These are phyloP conservation scores for Umimayanthus chanpuru DNA, from an alignment of 92 coral and sea anemone genomes.

Conservation along the genomic window DNA sequence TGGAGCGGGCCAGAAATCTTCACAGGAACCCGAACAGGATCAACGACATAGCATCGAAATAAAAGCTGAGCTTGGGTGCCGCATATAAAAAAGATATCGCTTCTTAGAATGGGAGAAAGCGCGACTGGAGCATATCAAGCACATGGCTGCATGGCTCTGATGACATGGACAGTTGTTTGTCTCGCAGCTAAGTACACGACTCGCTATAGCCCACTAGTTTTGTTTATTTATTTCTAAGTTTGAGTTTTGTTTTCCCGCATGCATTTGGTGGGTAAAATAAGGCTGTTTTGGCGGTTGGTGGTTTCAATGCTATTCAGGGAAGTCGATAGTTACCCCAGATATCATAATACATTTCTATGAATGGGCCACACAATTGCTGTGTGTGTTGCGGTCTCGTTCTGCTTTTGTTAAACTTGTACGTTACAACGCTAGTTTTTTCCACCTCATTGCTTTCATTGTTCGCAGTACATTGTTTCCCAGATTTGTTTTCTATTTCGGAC, in stretches of 20 bases:
- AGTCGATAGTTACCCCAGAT: neutral
- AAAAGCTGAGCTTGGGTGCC: constrained; percentile 90
- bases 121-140: constrained; percentile 30
- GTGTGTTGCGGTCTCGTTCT: constrained; percentile 21
- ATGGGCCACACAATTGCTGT: constrained; percentile 31
- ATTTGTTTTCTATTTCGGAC: constrained; percentile 28
- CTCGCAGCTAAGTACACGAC: constrained; percentile 46
- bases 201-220: constrained; percentile 18
- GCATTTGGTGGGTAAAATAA: constrained; percentile 26
- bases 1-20: constrained; percentile 21
- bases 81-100: constrained; percentile 59
- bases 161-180: constrained; percentile 35
- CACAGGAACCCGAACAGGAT: constrained; percentile 36
- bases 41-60: constrained; percentile 83
- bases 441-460: constrained; percentile 42
- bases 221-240: constrained; percentile 45
- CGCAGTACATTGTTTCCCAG: constrained; percentile 22
- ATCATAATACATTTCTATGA: constrained; percentile 10
- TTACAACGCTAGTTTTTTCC: constrained; percentile 26
- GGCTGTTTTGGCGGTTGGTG: constrained; percentile 10
- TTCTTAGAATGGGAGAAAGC: constrained; percentile 23
- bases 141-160: constrained; percentile 45
- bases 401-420: constrained; percentile 22
- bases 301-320: neutral
- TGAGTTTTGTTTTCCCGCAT: neutral